Evolutionary conservation across 2,797 vertebrate genomes (phyloP).

Genomic region (Coilia nasus): DNA sequence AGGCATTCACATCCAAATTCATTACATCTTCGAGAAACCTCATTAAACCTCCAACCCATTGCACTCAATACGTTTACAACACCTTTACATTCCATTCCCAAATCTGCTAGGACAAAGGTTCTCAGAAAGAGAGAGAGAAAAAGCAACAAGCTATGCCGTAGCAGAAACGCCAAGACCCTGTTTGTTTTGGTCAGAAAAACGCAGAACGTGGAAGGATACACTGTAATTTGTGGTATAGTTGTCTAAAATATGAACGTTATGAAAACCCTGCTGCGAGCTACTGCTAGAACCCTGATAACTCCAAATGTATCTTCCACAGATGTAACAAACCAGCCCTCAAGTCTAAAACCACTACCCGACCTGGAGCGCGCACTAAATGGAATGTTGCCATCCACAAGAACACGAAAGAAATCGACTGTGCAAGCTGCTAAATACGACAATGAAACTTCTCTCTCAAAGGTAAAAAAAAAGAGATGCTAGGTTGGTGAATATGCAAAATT

Average conservation of each 20-base stretch:
- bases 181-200: neutral
- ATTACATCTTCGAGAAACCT: neutral
- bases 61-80: neutral
- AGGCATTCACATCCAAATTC: neutral
- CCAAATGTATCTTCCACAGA: constrained; percentile 73
- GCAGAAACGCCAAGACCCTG: constrained; percentile 16
- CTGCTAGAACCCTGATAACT: constrained; percentile 51
- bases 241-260: constrained; percentile 7
- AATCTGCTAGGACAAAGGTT: constrained; percentile 2
- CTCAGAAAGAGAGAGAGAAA: neutral
- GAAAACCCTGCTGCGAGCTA: constrained; percentile 46
- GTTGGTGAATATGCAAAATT: constrained; percentile 21
- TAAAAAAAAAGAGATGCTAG: constrained; percentile 10
- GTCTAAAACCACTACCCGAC: constrained; percentile 53
- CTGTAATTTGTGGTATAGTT: constrained; percentile 46
- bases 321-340: constrained; percentile 67
- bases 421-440: constrained; percentile 21
- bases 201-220: neutral
- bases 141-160: neutral
- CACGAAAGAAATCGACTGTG: constrained; percentile 8
- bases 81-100: constrained; percentile 9
- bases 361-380: constrained; percentile 6
- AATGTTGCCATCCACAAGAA: constrained; percentile 13
- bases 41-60: neutral
- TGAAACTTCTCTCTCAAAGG: constrained; percentile 20